phyloP scores from a whole-genome alignment of 2,797 vertebrate genomes.

The Trematomus bernacchii region DNA sequence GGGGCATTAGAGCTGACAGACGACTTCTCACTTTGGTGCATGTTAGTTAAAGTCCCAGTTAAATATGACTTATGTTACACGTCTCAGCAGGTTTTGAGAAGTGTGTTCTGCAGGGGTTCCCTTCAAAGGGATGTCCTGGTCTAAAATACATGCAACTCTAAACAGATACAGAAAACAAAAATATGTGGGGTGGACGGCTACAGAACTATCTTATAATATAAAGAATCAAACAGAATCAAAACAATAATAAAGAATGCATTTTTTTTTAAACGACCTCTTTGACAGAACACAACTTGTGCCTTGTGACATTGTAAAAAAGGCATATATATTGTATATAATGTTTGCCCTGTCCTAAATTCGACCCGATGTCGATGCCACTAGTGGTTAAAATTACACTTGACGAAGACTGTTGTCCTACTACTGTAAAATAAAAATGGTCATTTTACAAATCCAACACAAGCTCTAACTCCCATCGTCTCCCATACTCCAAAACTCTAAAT shows the following conservation, averaged over 20 bases:
- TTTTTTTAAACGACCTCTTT: neutral
- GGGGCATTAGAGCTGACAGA: neutral
- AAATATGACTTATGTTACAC: neutral
- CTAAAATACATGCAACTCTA: neutral
- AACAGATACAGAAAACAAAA: too few relatives aligned
- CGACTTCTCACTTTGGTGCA: neutral
- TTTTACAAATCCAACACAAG: slow-evolving; percentile 36
- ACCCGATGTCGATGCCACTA: slow-evolving; percentile 7
- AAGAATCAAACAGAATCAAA: neutral
- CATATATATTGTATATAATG: neutral
- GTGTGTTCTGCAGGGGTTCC: neutral
- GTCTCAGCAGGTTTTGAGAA: neutral
- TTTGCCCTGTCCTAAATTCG: neutral
- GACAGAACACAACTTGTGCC: neutral
- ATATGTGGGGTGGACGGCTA: neutral
- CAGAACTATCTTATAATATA: neutral
- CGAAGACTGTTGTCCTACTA: slow-evolving; percentile 5
- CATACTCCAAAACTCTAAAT: slow-evolving; percentile 33
- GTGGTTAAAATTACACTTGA: slow-evolving; percentile 20
- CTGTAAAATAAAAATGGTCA: neutral
- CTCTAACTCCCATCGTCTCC: neutral
- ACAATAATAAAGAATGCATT: neutral
- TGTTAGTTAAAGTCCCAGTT: neutral
- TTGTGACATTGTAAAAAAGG: neutral
- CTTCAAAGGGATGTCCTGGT: neutral